Evolutionary conservation across 2,797 vertebrate genomes (phyloP).

Genomic region (Oreonectes daqikongensis): DNA sequence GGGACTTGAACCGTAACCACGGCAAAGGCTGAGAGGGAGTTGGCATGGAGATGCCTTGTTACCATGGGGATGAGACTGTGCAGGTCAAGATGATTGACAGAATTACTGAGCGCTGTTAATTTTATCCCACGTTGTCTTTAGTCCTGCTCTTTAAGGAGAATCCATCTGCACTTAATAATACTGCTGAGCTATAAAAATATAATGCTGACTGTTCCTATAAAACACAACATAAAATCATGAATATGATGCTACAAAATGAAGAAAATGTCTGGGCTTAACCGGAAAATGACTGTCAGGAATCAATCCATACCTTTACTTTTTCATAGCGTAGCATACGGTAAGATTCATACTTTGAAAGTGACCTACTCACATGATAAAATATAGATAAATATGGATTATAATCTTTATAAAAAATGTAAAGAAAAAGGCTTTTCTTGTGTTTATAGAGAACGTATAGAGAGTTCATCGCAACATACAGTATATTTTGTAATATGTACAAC

Average conservation of each 20-base stretch:
- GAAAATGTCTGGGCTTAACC: background rate
- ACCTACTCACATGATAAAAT: background rate
- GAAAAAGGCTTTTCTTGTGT: background rate
- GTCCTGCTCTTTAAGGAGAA: conserved; percentile 10
- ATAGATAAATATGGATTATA: background rate
- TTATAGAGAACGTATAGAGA: background rate
- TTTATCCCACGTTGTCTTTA: conserved; percentile 46
- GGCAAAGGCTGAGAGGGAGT: conserved; percentile 55
- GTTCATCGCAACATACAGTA: background rate
- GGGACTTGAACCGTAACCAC: conserved; percentile 47
- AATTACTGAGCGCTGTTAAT: conserved; percentile 62
- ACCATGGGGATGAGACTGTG: conserved; percentile 52
- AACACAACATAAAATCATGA: conserved; percentile 7
- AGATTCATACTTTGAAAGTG: background rate
- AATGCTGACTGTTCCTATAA: background rate
- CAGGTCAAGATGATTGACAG: conserved; percentile 61
- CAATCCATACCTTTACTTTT: background rate
- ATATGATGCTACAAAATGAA: background rate
- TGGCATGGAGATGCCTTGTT: conserved; percentile 63
- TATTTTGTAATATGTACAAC: too few species aligned
- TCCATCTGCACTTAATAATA: conserved; percentile 6
- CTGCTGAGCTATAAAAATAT: background rate
- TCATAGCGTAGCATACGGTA: background rate
- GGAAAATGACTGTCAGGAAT: background rate
- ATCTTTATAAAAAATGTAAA: background rate